A percentile compares a stretch with the other conserved stretches of the same genome.
These are phyloP conservation scores for Aurelia coerulea DNA, from an alignment of 30 jellyfish, hydroid and myxozoan genomes.

Conservation along the genomic window DNA sequence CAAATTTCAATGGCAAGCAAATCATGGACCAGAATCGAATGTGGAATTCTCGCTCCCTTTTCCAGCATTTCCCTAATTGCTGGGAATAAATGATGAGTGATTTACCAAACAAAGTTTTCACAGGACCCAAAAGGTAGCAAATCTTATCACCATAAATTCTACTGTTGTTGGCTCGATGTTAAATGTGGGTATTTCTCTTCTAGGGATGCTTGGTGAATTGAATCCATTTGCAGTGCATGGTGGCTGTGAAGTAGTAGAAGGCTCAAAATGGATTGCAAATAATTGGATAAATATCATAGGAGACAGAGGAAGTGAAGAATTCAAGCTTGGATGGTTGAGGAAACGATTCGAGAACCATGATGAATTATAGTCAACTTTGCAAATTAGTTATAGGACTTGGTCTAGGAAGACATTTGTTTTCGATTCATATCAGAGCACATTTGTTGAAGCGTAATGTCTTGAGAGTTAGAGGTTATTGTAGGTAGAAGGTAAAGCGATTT, in stretches of 20 bases:
- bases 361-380: conserved; percentile 24
- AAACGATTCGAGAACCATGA: conserved; percentile 53
- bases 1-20: no score
- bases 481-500: no score
- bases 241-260: conserved; percentile 82
- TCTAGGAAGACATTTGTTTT: no score
- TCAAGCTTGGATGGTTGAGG: conserved; percentile 76
- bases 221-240: conserved; percentile 87
- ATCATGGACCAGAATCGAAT: no score
- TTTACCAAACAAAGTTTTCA: no score
- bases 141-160: background rate
- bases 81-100: no score
- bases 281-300: conserved; percentile 89
- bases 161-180: background rate
- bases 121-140: background rate
- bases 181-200: background rate
- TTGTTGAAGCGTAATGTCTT: no score
- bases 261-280: conserved; percentile 90
- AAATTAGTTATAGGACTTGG: no score
- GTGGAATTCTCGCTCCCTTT: no score
- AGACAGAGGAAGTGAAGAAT: conserved; percentile 68
- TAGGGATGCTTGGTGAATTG: conserved; percentile 81
- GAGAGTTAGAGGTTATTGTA: no score
- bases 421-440: no score
- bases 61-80: no score